Evolutionary conservation across 2,888 invertebrate genomes (phyloP), one percentile per base, ranked within the genome.

Genomic region (Macaria notata): DNA sequence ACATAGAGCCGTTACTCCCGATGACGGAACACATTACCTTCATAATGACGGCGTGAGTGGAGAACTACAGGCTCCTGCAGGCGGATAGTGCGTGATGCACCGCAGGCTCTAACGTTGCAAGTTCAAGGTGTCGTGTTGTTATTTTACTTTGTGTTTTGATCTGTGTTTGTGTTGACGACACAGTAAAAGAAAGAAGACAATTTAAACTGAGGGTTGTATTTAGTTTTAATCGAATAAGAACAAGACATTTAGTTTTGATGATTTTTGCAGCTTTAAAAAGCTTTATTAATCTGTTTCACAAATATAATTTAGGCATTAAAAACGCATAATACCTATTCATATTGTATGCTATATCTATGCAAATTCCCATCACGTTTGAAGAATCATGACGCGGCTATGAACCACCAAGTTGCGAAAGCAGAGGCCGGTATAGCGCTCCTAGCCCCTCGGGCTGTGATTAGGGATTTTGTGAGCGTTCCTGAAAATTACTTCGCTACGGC

Each of bases 11-110:
- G 83, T 88, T 89, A 89, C 89, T 90, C 86, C 87, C 86, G 88
- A 89, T 89, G 90, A 90, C 89, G 88, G 89, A 89, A 90, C 88
- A 85, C 85, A 88, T 90, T 88, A 84, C 81, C 68, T 68, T 71
- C 66, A 82, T 88, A 88, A 90, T 88, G 88, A 88, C 85, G 69
- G 83, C 89, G 88, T 89, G 90, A 86, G 86, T 81, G 75, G 76
- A 77, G 72, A 71, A 76, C 88, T 88, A 81, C 85, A 70, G 79
- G 83, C 78, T 86, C 81, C 86, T 83, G 76, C 79, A 84, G 88
- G 86, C 87, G 76, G 65, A 61, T 70, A 63, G 59, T 5, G 33
- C 33, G 33, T 36, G 33, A 36, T 36, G 33, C 33, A 19, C 19
- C 38, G 49, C 46, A 48, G 45, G 57, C n/a, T 6, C 52, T 57